A percentile compares a stretch with the other conserved stretches of the same genome.
Evolutionary conservation across 2,888 invertebrate genomes (phyloP).

Genomic region (Embidobia sp.): DNA sequence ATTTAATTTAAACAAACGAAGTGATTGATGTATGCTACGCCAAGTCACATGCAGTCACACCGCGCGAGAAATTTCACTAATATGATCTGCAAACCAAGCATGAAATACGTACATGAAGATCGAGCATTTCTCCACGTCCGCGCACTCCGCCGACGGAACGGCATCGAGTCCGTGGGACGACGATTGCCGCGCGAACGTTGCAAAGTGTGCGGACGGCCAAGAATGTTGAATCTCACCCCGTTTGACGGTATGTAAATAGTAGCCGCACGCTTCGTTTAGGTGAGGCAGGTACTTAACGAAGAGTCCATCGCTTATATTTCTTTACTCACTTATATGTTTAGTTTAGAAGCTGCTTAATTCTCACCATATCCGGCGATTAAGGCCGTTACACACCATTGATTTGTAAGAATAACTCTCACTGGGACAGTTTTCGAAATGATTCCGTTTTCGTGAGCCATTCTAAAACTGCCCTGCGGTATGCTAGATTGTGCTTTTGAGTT

Average conservation of each 20-base stretch:
- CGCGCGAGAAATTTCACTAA: constrained; percentile 69
- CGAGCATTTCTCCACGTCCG: constrained; percentile 30
- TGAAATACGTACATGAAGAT: constrained; percentile 69
- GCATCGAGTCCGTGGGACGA: too few relatives aligned
- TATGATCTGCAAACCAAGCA: constrained; percentile 72
- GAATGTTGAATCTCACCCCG: constrained; percentile 40
- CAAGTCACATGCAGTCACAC: constrained; percentile 42
- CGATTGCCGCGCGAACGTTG: too few relatives aligned
- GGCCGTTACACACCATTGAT: constrained; percentile 67
- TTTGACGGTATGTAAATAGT: constrained; percentile 75
- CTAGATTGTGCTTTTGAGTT: constrained; percentile 22
- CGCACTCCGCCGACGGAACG: constrained; percentile 7
- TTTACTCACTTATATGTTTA: constrained; percentile 76
- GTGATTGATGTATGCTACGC: constrained; percentile 25
- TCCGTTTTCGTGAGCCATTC: neutral
- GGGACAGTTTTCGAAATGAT: constrained; percentile 8
- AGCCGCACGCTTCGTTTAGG: constrained; percentile 79
- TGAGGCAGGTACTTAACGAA: constrained; percentile 76
- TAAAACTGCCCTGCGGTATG: constrained; percentile 11
- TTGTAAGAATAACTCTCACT: constrained; percentile 37
- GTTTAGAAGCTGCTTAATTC: constrained; percentile 75
- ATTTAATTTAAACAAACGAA: too few relatives aligned
- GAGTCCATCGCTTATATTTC: constrained; percentile 74
- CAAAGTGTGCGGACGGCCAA: constrained; percentile 17
- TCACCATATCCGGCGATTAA: constrained; percentile 68